These are phyloP conservation scores for Bos indicus DNA, from an alignment of 2,113 vertebrate species.

Conservation along the genomic window DNA sequence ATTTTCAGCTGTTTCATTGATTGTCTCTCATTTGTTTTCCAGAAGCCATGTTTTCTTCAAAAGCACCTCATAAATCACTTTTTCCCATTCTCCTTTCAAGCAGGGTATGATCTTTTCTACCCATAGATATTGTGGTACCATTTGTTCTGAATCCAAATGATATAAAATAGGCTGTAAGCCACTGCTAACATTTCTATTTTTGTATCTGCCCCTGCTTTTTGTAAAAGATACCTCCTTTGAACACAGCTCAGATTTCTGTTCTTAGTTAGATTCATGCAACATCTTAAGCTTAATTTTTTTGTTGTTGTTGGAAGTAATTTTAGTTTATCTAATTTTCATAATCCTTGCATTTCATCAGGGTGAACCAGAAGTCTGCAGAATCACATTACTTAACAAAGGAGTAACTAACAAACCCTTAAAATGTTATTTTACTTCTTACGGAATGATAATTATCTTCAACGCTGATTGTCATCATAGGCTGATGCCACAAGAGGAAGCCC, in stretches of 20 bases:
- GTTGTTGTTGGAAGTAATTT: constrained; percentile 17
- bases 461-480: neutral
- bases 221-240: neutral
- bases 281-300: neutral
- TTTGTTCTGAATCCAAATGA: constrained; percentile 52
- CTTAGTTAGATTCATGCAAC: neutral
- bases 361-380: neutral
- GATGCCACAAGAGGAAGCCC: neutral
- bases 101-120: constrained; percentile 38
- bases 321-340: constrained; percentile 27
- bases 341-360: neutral
- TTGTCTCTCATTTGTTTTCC: constrained; percentile 45
- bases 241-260: constrained; percentile 4
- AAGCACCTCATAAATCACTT: constrained; percentile 48
- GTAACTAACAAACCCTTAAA: neutral
- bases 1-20: constrained; percentile 40
- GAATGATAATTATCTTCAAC: neutral
- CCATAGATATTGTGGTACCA: neutral
- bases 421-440: neutral
- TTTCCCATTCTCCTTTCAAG: neutral
- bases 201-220: neutral
- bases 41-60: constrained; percentile 38
- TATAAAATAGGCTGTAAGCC: constrained; percentile 34
- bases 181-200: constrained; percentile 27
- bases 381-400: neutral